A percentile compares a stretch with the other conserved stretches of the same genome.
Evolutionary conservation across 2,888 invertebrate species (phyloP).

Genomic region (Palloptera scutellata): DNA sequence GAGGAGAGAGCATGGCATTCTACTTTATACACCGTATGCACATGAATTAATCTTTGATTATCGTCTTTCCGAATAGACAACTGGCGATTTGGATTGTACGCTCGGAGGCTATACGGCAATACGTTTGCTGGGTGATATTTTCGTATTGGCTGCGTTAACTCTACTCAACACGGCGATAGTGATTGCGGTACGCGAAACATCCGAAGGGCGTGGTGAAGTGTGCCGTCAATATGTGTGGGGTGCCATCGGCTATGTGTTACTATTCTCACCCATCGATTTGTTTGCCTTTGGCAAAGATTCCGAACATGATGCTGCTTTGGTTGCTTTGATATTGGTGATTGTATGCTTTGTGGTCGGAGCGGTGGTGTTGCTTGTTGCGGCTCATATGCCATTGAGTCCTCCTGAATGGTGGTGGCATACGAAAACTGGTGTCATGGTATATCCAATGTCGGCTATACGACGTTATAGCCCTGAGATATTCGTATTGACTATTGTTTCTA

Average conservation of each 20-base stretch:
- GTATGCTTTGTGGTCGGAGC: conserved; percentile 72
- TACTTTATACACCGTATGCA: not conserved
- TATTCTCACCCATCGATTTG: conserved; percentile 69
- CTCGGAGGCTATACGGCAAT: conserved; percentile 77
- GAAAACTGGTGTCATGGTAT: conserved; percentile 76
- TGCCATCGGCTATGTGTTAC: conserved; percentile 75
- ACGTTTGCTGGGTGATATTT: conserved; percentile 77
- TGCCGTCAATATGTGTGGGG: conserved; percentile 81
- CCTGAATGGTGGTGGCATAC: conserved; percentile 92
- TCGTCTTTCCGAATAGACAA: conserved; percentile 24
- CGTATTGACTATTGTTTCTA: conserved; percentile 73
- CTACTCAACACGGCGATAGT: conserved; percentile 79
- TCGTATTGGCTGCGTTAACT: conserved; percentile 76
- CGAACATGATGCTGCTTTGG: conserved; percentile 47
- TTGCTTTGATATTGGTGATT: conserved; percentile 56
- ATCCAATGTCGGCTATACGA: conserved; percentile 81
- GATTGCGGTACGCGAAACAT: conserved; percentile 84
- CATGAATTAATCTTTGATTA: not conserved
- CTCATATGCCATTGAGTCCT: conserved; percentile 78
- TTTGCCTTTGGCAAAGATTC: conserved; percentile 59
- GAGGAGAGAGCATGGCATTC: not conserved
- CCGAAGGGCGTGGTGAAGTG: conserved; percentile 79
- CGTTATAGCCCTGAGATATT: conserved; percentile 79
- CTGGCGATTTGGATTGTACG: conserved; percentile 73
- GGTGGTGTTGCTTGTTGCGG: conserved; percentile 66